Evolutionary conservation across 2,797 vertebrate species (phyloP).

Genomic region (Fistularia tabacaria): DNA sequence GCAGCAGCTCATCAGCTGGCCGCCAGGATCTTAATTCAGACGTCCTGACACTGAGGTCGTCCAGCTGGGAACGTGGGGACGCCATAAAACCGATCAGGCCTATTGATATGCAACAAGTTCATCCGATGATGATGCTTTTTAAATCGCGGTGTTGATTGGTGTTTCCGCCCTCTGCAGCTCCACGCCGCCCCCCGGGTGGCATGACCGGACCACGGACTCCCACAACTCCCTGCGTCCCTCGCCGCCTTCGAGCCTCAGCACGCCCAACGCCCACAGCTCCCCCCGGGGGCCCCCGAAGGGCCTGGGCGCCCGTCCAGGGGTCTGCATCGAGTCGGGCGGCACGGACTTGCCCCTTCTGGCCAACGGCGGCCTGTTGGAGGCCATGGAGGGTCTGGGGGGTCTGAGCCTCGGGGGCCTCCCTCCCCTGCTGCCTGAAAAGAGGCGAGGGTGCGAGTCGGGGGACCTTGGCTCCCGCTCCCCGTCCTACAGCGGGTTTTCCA

Average conservation of each 20-base stretch:
- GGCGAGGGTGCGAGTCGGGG: conserved; percentile 77
- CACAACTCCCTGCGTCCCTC: conserved; percentile 50
- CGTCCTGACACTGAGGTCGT: no score
- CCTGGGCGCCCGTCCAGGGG: conserved; percentile 39
- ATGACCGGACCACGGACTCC: conserved; percentile 46
- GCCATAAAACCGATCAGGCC: no score
- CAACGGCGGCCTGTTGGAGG: conserved; percentile 71
- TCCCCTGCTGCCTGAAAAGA: conserved; percentile 88
- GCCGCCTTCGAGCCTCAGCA: conserved; percentile 61
- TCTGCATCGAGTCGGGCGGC: conserved; percentile 17
- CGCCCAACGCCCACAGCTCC: conserved; percentile 70
- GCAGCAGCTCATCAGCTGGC: no score
- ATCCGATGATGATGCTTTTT: no score
- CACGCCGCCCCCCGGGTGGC: conserved; percentile 63
- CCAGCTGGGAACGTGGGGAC: no score
- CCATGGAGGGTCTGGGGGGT: conserved; percentile 64
- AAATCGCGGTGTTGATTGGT: no score
- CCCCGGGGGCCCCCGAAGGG: conserved; percentile 49
- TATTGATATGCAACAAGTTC: no score
- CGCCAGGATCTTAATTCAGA: no score
- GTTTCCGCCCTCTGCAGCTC: conserved; percentile 32
- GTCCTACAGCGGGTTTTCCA: conserved; percentile 84
- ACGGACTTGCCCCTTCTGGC: conserved; percentile 55
- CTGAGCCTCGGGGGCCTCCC: conserved; percentile 67
- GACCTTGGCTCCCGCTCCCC: conserved; percentile 75